Evolutionary conservation across 2,888 invertebrate species (phyloP), one percentile per base, ranked within the genome.

Genomic region (Eristalinus aeneus): DNA sequence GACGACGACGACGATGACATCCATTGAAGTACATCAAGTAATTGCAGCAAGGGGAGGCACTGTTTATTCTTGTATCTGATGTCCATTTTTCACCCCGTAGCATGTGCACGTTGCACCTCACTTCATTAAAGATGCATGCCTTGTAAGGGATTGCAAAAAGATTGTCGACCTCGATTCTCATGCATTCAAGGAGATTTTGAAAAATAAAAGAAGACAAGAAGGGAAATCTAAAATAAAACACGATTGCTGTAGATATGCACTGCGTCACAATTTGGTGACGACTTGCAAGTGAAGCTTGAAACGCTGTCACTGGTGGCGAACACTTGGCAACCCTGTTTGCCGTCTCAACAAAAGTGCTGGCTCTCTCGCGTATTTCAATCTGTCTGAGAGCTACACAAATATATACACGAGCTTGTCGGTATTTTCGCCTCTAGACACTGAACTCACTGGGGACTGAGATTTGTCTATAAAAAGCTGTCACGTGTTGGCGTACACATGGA

Each of bases 81-180:
- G 80, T 85, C 81, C 78, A 74, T 80, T 75, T 85, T 76, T 46
- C 67, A 72, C 84, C 65, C 84, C 56, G 54, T 71, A 60, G 65
- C 60, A 71, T 71, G 60, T 79, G 75, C 67, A 75, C 53, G 63
- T 77, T 72, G 76, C 81, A 85, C 85, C 80, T 76, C 56, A 61
- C 36, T 73, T 85, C 76, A 81, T 85, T 85, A 85, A 81, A 85
- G 58, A 85, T 81, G 39, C 81, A 85, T 76, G 76, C 76, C 85
- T 81, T 80, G 81, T 85, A 81, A 77, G 78, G 81, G 76, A 72
- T 85, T 84, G 71, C 75, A 71, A 79, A 32, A 75, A 69, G 83
- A 83, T 68, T 84, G 76, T 81, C 85, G 81, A 85, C 80, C 84
- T 72, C 80, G 71, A 67, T 85, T 85, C 75, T 76, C 56, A 46